Conservation (phyloP, 2,888 invertebrate species). For the Sericinus montela region DNA sequence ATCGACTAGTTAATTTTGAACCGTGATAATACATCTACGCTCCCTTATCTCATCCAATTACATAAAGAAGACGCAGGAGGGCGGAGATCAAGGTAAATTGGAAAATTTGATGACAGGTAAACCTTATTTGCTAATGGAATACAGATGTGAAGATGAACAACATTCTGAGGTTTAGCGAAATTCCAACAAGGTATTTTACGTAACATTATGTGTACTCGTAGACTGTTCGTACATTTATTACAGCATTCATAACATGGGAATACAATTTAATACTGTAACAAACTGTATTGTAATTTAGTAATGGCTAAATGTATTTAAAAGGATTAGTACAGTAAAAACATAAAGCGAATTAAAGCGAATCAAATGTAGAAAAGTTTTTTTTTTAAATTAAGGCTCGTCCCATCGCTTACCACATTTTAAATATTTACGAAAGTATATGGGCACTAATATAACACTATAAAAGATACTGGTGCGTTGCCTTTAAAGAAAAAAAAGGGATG, state of each 20-base stretch:
- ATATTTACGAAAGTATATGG: too few species aligned
- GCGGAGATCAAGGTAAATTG: constrained; percentile 39
- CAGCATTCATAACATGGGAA: constrained; percentile 4
- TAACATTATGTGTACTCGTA: constrained; percentile 2
- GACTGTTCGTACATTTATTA: constrained; percentile 9
- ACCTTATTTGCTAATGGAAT: constrained; percentile 74
- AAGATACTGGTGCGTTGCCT: too few species aligned
- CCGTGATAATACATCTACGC: constrained; percentile 56
- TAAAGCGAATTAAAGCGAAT: too few species aligned
- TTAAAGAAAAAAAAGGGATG: too few species aligned
- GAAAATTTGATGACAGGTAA: constrained; percentile 49
- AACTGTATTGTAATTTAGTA: background rate
- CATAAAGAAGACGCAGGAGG: constrained; percentile 30
- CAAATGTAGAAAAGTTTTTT: too few species aligned
- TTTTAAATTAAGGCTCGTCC: too few species aligned
- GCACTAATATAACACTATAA: too few species aligned
- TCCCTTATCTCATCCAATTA: constrained; percentile 46
- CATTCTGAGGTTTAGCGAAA: constrained; percentile 56
- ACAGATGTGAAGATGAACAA: constrained; percentile 68
- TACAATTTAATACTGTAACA: constrained; percentile 6
- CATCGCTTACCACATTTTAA: too few species aligned
- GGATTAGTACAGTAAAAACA: background rate
- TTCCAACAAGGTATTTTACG: constrained; percentile 36
- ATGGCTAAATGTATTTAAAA: background rate
- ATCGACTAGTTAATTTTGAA: constrained; percentile 50